phyloP scores from a whole-genome alignment of 1,140 invertebrate genomes.

The Pygmarrhopalites habei region DNA sequence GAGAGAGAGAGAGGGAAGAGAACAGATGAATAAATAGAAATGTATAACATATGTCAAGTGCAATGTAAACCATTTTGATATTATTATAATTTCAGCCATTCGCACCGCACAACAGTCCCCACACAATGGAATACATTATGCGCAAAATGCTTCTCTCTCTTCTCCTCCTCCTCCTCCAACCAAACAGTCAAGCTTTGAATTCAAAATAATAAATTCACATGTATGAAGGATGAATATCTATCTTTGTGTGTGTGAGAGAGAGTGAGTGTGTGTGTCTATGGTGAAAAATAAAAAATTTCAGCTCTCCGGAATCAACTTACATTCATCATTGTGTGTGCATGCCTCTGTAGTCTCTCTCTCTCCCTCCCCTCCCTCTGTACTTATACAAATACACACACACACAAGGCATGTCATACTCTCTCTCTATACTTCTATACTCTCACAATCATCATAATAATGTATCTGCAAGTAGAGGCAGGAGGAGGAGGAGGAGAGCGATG shows the following conservation, averaged over 20 bases:
- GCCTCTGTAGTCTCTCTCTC: not conserved
- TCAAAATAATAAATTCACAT: slow-evolving; percentile 10
- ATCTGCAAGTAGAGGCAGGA: no score
- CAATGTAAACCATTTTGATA: slow-evolving; percentile 18
- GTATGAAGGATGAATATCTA: not conserved
- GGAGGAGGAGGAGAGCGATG: no score
- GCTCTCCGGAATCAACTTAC: not conserved
- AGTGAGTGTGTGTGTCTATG: no score
- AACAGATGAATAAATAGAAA: slow-evolving; percentile 30
- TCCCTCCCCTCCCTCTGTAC: not conserved
- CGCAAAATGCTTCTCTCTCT: slow-evolving; percentile 24
- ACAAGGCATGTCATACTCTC: no score
- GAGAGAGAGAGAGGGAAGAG: slow-evolving; percentile 8
- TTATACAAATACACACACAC: no score
- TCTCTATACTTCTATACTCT: no score
- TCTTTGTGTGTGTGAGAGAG: no score
- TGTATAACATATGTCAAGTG: slow-evolving; percentile 31
- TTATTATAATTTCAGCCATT: slow-evolving; percentile 3
- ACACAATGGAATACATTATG: slow-evolving; percentile 26
- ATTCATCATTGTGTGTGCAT: not conserved
- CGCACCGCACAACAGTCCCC: slow-evolving; percentile 9
- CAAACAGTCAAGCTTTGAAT: slow-evolving; percentile 13
- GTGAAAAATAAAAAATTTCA: slow-evolving; percentile 9
- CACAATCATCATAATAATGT: no score
- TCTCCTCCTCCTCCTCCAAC: no score